Percentiles rank a stretch among this genome's conserved stretches.
Conservation (phyloP, 1,140 invertebrate species). For the Solen grandis region DNA sequence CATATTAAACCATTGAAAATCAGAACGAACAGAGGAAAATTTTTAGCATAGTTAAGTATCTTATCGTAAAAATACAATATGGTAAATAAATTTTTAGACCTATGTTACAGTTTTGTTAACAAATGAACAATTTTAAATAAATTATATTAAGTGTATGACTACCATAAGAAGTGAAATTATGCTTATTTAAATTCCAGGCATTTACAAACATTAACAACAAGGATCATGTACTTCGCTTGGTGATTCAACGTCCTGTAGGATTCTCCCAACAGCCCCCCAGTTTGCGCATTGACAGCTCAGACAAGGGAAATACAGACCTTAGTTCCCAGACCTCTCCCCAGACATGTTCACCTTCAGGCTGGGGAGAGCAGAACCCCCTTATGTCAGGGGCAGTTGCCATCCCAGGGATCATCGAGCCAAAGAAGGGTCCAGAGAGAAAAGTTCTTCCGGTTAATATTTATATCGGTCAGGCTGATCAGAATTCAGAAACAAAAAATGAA, state of each 20-base stretch:
- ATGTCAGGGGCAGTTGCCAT: not conserved
- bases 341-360: not conserved
- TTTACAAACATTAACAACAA: conserved; percentile 16
- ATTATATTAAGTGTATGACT: no score
- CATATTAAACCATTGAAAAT: no score
- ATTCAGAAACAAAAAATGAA: not conserved
- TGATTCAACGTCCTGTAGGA: conserved; percentile 48
- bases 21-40: no score
- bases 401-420: conserved; percentile 44
- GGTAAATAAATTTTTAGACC: no score
- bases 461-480: not conserved
- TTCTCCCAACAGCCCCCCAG: conserved; percentile 39
- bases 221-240: conserved; percentile 6
- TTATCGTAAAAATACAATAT: no score
- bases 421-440: not conserved
- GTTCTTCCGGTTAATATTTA: conserved; percentile 32
- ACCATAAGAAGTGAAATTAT: no score
- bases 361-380: conserved; percentile 16
- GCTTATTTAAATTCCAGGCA: conserved; percentile 20
- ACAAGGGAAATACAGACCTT: not conserved
- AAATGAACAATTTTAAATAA: no score
- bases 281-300: conserved; percentile 6
- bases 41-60: no score
- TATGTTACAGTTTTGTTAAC: no score
- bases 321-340: not conserved